Evolutionary conservation across 2,113 vertebrate genomes (phyloP), one percentile per base, ranked within the genome.

Genomic region (Motacilla alba): DNA sequence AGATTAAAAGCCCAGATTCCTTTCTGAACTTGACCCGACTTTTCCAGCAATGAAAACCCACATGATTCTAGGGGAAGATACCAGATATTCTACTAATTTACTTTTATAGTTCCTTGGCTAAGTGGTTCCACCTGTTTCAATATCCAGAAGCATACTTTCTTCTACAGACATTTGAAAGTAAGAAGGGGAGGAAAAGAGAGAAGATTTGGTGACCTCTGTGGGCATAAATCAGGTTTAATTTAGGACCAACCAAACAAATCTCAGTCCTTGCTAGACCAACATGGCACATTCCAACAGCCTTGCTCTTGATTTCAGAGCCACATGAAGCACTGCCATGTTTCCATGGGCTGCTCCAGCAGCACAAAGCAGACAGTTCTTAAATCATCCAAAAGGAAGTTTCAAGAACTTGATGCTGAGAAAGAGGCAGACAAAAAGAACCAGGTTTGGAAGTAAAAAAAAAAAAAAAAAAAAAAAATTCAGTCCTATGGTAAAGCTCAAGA

Each of bases 301-400:
- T 37, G 75, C 70, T 66, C 77, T 86, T 13, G 13, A 49, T 86
- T 90, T 83, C 64, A 63, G 83, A 93, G 55, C 78, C 83, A 74
- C 92, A 74, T 5, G 15, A 92, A 93, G 86, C 63, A 28, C 24
- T 97, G 90, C 88, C 94, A 70, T 72, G 52, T 89, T 91, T 96
- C 90, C 92, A 89, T 55, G 76, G 90, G 68, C 67, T 92, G 33
- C 17, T 59, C 22, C 66, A 83, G 83, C 93, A 93, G 78, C 33
- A 74, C 50, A 92, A 44, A 83, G 60, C 80, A 90, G 63, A 77
- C 55, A 70, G 37, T 33, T 86, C 83, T 85, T 88, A 89, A 83
- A 74, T 74, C 21, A 83, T 67, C 68, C 72, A 70, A 52, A 77
- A 90, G 31, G 47, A 80, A 63, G 37, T 69, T 90, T 55, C 43